A percentile compares a stretch with the other conserved stretches of the same genome.
Evolutionary conservation across 2,113 vertebrate genomes (phyloP).

Genomic region (Chaetorhynchus papuensis): DNA sequence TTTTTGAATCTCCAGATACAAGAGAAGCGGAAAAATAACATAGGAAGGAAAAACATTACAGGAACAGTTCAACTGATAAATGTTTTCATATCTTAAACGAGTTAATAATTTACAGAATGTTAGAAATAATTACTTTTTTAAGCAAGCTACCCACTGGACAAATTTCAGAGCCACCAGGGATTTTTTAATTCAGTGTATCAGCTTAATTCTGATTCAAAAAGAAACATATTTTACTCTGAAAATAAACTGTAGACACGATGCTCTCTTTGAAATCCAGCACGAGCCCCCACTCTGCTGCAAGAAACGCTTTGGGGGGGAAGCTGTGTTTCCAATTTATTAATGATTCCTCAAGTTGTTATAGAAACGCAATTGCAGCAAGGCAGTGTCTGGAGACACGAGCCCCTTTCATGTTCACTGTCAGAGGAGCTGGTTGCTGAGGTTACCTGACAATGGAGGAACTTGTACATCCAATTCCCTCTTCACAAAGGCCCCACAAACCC

Average conservation of each 20-base stretch:
- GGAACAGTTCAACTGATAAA: neutral
- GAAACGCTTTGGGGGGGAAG: neutral
- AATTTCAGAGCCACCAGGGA: neutral
- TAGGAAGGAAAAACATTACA: neutral
- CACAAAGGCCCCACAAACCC: neutral
- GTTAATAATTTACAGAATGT: neutral
- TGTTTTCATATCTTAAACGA: neutral
- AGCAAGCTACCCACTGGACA: neutral
- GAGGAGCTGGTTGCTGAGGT: conserved; percentile 16
- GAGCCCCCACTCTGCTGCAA: neutral
- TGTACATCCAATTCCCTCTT: neutral
- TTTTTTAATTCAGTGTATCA: neutral
- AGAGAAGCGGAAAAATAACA: neutral
- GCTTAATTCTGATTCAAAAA: neutral
- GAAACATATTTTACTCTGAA: neutral
- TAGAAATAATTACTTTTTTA: conserved; percentile 1
- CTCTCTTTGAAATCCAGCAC: neutral
- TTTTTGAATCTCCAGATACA: neutral
- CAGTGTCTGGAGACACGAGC: neutral
- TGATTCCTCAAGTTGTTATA: conserved; percentile 27
- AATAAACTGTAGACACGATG: neutral
- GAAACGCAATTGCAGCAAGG: neutral
- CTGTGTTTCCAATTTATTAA: conserved; percentile 23
- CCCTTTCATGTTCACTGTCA: neutral
- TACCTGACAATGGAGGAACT: neutral